Evolutionary conservation across 2,888 invertebrate genomes (phyloP).

Genomic region (Nomada goodeniana): DNA sequence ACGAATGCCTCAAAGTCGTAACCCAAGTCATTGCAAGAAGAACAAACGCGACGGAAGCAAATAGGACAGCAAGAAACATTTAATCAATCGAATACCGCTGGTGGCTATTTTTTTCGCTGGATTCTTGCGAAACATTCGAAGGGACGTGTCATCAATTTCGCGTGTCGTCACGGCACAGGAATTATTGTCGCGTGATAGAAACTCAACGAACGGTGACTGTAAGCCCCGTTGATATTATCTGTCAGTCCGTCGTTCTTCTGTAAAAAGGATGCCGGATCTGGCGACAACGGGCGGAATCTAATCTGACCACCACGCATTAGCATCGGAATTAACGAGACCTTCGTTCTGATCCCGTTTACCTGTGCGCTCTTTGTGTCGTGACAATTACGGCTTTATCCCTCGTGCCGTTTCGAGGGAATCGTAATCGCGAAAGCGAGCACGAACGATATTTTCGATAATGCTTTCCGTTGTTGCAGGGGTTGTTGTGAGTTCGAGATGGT

Average conservation of each 20-base stretch:
- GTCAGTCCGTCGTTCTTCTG: slow-evolving; percentile 55
- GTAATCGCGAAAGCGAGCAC: slow-evolving; percentile 32
- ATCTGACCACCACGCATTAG: slow-evolving; percentile 42
- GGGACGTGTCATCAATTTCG: slow-evolving; percentile 64
- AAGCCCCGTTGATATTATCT: slow-evolving; percentile 63
- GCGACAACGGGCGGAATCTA: slow-evolving; percentile 51
- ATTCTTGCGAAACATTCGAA: slow-evolving; percentile 39
- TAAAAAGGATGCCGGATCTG: slow-evolving; percentile 59
- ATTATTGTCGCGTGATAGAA: slow-evolving; percentile 61
- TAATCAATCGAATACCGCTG: not conserved
- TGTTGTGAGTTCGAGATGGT: too few species aligned
- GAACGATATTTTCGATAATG: slow-evolving; percentile 21
- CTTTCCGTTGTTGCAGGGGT: not conserved
- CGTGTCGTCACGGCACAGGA: slow-evolving; percentile 48
- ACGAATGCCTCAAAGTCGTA: too few species aligned
- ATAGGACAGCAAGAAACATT: not conserved
- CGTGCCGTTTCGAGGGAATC: slow-evolving; percentile 2
- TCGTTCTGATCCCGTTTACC: slow-evolving; percentile 36
- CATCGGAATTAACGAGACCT: slow-evolving; percentile 58
- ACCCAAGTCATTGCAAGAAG: not conserved
- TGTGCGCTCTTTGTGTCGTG: slow-evolving; percentile 26
- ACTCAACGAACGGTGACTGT: slow-evolving; percentile 44
- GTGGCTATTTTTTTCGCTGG: not conserved
- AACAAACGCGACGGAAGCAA: not conserved
- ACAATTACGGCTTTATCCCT: slow-evolving; percentile 37